A percentile compares a stretch with the other conserved stretches of the same genome.
Evolutionary conservation across 1,140 invertebrate genomes (phyloP).

Genomic region (Helicorthomorpha holstii): DNA sequence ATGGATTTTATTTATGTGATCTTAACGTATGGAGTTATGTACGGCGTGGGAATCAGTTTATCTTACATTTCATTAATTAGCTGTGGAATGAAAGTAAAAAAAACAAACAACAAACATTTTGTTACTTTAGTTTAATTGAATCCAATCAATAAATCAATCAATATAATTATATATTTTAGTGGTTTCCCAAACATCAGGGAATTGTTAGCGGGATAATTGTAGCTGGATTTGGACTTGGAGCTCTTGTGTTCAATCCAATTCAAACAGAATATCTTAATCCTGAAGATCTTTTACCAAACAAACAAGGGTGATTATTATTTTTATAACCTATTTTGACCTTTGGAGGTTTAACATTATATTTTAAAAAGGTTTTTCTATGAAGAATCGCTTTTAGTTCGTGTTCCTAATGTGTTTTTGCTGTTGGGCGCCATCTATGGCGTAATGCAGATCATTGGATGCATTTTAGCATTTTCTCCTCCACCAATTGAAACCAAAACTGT

Average conservation of each 20-base stretch:
- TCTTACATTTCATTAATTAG: slow-evolving; percentile 26
- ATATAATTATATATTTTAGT: too few species aligned
- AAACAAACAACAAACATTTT: background rate
- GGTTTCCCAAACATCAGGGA: slow-evolving; percentile 28
- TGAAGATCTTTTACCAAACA: slow-evolving; percentile 19
- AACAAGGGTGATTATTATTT: slow-evolving; percentile 11
- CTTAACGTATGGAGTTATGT: slow-evolving; percentile 26
- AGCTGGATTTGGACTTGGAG: slow-evolving; percentile 28
- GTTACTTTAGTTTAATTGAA: slow-evolving; percentile 4
- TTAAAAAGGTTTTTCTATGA: slow-evolving; percentile 24
- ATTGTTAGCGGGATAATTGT: slow-evolving; percentile 28
- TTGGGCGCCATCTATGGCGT: slow-evolving; percentile 22
- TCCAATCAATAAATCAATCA: slow-evolving; percentile 4
- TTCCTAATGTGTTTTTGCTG: slow-evolving; percentile 25
- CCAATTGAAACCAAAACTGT: background rate
- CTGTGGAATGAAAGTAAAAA: slow-evolving; percentile 26
- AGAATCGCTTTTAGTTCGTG: slow-evolving; percentile 19
- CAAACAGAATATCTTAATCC: slow-evolving; percentile 30
- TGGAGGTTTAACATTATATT: background rate
- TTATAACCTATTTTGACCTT: background rate
- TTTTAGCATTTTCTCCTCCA: slow-evolving; percentile 15
- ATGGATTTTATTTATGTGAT: slow-evolving; percentile 17
- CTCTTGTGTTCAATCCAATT: slow-evolving; percentile 26
- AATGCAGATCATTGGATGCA: slow-evolving; percentile 23
- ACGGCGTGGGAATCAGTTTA: slow-evolving; percentile 25